These are phyloP conservation scores for Gobio gobio DNA, from an alignment of 2,113 vertebrate species.

Conservation along the genomic window DNA sequence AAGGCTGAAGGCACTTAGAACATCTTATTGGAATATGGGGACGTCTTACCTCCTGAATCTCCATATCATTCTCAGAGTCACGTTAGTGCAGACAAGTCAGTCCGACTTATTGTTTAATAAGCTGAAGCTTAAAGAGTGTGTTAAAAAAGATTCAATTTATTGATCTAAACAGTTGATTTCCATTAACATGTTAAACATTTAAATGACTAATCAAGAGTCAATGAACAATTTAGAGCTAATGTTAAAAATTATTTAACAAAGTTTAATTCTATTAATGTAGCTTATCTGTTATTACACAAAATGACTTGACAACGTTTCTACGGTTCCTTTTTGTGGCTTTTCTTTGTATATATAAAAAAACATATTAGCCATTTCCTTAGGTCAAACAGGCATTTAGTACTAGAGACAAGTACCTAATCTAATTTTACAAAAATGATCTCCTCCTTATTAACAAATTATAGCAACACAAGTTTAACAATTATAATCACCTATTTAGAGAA, in stretches of 20 bases:
- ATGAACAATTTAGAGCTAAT: conserved; percentile 89
- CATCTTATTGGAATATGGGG: conserved; percentile 84
- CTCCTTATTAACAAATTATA: conserved; percentile 91
- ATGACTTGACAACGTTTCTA: conserved; percentile 84
- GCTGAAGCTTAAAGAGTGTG: conserved; percentile 91
- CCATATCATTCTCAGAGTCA: conserved; percentile 96
- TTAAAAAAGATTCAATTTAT: conserved; percentile 97
- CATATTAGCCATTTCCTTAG: conserved; percentile 89
- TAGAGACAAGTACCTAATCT: conserved; percentile 88
- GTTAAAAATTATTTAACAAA: conserved; percentile 93
- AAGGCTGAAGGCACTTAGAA: conserved; percentile 83
- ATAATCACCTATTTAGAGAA: conserved; percentile 96
- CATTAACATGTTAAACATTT: conserved; percentile 93
- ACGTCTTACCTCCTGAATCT: conserved; percentile 98
- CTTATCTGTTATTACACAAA: conserved; percentile 89
- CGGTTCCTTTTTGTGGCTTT: conserved; percentile 87
- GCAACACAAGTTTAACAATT: conserved; percentile 91
- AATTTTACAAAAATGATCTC: conserved; percentile 87
- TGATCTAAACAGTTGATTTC: conserved; percentile 87
- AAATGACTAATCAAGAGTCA: conserved; percentile 88
- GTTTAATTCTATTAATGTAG: conserved; percentile 88
- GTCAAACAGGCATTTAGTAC: conserved; percentile 89
- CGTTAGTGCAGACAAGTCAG: conserved; percentile 93
- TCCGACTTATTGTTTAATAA: conserved; percentile 97
- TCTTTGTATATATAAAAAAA: conserved; percentile 76